Percentiles rank a stretch among this genome's conserved stretches.
Conservation (phyloP, 1,140 invertebrate species). For the Danaus melanippus region DNA sequence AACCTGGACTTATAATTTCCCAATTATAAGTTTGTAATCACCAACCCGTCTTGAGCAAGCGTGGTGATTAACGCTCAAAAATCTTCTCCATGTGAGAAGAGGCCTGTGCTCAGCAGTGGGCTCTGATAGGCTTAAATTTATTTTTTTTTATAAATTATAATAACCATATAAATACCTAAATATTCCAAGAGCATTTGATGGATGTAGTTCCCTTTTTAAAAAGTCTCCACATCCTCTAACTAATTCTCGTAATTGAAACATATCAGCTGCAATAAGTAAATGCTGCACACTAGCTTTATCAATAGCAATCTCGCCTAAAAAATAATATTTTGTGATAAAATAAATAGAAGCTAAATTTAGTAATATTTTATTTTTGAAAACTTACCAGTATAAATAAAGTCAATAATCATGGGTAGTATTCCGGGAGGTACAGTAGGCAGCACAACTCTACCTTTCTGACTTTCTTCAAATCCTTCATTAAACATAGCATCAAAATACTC, state of each 20-base stretch:
- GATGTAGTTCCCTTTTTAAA: conserved; percentile 89
- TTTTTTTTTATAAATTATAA: too few relatives aligned
- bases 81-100: too few relatives aligned
- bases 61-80: too few relatives aligned
- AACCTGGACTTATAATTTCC: too few relatives aligned
- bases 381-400: conserved; percentile 92
- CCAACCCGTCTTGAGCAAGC: too few relatives aligned
- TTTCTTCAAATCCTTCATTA: conserved; percentile 84
- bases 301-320: conserved; percentile 62
- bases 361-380: background rate
- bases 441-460: conserved; percentile 82
- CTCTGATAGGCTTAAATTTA: too few relatives aligned
- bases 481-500: conserved; percentile 98
- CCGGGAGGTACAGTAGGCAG: conserved; percentile 83
- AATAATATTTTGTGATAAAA: conserved; percentile 13
- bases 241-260: conserved; percentile 90
- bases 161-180: conserved; percentile 74
- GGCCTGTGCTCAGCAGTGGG: too few relatives aligned
- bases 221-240: conserved; percentile 91
- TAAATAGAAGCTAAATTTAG: background rate
- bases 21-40: too few relatives aligned
- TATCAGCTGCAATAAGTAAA: conserved; percentile 90
- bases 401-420: conserved; percentile 83
- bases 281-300: conserved; percentile 90
- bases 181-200: conserved; percentile 92